Evolutionary conservation across 2,888 invertebrate genomes (phyloP).

Genomic region (Steinernema carpocapsae): DNA sequence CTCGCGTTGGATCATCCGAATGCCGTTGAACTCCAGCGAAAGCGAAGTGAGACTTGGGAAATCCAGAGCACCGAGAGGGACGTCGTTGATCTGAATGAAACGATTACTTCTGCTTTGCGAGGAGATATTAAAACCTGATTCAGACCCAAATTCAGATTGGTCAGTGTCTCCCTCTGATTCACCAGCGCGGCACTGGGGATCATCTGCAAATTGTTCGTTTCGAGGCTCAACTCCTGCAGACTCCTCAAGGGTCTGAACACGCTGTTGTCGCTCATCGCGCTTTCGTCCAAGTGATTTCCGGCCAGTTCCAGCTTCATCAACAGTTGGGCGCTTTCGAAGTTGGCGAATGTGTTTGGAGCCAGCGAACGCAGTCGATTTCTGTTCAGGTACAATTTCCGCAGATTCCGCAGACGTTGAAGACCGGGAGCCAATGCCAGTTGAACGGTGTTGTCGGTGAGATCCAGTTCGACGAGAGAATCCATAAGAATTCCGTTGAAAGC

Average conservation of each 20-base stretch:
- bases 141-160: constrained; percentile 67
- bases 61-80: constrained; percentile 67
- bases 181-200: constrained; percentile 65
- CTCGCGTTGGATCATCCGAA: constrained; percentile 65
- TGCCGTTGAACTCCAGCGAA: constrained; percentile 69
- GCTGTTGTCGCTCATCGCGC: constrained; percentile 56
- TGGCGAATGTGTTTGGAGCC: constrained; percentile 55
- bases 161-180: constrained; percentile 60
- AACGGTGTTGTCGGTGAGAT: constrained; percentile 67
- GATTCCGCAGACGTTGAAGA: constrained; percentile 59
- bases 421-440: constrained; percentile 60
- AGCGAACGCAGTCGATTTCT: constrained; percentile 62
- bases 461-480: constrained; percentile 67
- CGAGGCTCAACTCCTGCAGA: constrained; percentile 67
- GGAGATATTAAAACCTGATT: constrained; percentile 50
- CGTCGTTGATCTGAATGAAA: constrained; percentile 50
- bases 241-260: constrained; percentile 64
- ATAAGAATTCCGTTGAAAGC: constrained; percentile 66
- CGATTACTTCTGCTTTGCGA: not conserved
- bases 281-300: constrained; percentile 65
- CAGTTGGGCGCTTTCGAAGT: constrained; percentile 58
- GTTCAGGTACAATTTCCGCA: constrained; percentile 67
- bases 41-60: constrained; percentile 67
- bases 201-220: constrained; percentile 64
- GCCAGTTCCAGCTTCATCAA: constrained; percentile 66